Evolutionary conservation across 2,797 vertebrate species (phyloP).

Genomic region (Sardinella longiceps): DNA sequence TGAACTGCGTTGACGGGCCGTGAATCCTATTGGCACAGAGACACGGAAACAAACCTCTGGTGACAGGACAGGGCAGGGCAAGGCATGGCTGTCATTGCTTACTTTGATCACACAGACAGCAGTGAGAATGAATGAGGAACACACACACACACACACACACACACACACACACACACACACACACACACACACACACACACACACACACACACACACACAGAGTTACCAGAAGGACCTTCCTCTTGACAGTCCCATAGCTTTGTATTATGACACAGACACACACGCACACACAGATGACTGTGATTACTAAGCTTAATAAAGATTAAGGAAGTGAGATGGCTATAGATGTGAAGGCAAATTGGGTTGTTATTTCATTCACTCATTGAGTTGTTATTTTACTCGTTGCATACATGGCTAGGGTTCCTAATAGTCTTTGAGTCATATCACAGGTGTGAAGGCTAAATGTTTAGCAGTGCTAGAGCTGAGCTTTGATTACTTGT

Average conservation of each 20-base stretch:
- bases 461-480: neutral
- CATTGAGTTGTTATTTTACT: neutral
- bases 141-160: neutral
- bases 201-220: neutral
- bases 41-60: neutral
- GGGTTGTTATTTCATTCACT: neutral
- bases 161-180: neutral
- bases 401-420: neutral
- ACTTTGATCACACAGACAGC: neutral
- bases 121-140: neutral
- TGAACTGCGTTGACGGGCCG: neutral
- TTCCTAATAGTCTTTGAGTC: neutral
- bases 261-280: neutral
- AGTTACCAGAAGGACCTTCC: neutral
- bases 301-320: neutral
- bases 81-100: neutral
- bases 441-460: neutral
- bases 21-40: neutral
- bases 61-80: neutral
- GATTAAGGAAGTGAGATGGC: neutral
- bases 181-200: neutral
- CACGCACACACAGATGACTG: neutral
- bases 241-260: neutral
- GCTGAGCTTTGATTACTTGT: conserved; percentile 35
- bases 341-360: neutral